Evolutionary conservation across 2,113 vertebrate genomes (phyloP).

Genomic region (Natator depressus): DNA sequence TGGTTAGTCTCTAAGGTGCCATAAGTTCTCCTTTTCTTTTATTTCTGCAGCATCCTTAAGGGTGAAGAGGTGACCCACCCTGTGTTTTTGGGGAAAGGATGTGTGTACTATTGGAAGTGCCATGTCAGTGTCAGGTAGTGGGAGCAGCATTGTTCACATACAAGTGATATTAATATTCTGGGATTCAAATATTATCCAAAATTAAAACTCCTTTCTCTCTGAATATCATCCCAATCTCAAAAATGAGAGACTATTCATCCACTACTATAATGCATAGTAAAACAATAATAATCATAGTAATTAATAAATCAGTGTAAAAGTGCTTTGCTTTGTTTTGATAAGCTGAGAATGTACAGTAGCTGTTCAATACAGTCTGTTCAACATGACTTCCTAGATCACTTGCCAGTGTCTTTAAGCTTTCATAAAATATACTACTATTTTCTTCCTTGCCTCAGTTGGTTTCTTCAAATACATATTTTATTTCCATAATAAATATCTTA

Average conservation of each 20-base stretch:
- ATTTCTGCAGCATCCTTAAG: neutral
- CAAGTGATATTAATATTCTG: neutral
- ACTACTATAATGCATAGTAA: neutral
- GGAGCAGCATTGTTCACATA: neutral
- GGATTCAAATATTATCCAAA: neutral
- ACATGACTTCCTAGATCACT: neutral
- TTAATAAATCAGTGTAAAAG: neutral
- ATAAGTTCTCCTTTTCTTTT: no score
- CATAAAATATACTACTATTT: neutral
- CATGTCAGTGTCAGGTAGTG: neutral
- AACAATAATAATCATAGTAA: neutral
- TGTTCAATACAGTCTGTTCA: neutral
- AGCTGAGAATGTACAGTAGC: neutral
- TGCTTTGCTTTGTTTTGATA: neutral
- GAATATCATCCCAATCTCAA: neutral
- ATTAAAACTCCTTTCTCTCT: neutral
- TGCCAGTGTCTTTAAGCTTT: neutral
- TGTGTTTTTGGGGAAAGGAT: neutral
- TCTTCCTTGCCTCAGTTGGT: neutral
- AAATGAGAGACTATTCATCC: neutral
- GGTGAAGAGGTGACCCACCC: neutral
- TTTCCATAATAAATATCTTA: neutral
- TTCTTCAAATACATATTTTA: neutral
- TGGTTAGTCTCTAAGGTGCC: no score
- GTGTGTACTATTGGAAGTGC: neutral